Conservation (phyloP, 2,113 vertebrate genomes). For the Pseudonaja textilis region DNA sequence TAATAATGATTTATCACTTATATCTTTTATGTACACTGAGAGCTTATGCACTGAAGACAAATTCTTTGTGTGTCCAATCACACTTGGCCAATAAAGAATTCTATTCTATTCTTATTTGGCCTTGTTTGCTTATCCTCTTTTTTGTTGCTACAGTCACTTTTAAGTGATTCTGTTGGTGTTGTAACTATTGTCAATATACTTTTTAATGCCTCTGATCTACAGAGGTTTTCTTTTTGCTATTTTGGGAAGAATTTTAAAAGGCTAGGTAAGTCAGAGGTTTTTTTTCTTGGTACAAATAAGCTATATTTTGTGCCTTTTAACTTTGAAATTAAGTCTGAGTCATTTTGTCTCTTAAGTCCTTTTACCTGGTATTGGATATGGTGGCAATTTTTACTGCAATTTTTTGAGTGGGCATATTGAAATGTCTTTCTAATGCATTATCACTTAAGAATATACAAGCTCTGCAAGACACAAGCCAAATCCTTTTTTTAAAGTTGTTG, state of each 20-base stretch:
- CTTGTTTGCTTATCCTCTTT: background rate
- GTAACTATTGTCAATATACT: background rate
- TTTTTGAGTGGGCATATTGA: background rate
- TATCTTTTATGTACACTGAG: too few species aligned
- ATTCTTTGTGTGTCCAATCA: too few species aligned
- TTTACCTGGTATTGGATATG: background rate
- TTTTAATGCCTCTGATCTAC: background rate
- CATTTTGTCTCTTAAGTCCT: background rate
- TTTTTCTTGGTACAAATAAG: background rate
- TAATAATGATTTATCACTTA: too few species aligned
- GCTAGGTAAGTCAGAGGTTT: background rate
- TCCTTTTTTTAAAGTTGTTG: background rate
- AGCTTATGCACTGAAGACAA: too few species aligned
- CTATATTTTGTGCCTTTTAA: background rate
- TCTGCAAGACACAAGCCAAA: background rate
- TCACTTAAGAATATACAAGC: background rate
- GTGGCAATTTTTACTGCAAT: background rate
- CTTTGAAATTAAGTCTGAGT: background rate
- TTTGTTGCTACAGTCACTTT: background rate
- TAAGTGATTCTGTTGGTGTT: background rate
- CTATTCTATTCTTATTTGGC: background rate
- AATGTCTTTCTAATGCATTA: background rate
- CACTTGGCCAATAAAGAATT: too few species aligned
- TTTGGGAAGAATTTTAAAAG: background rate
- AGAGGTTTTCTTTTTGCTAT: background rate